Evolutionary conservation across 2,113 vertebrate species (phyloP).

Genomic region (Calidris pygmaea): DNA sequence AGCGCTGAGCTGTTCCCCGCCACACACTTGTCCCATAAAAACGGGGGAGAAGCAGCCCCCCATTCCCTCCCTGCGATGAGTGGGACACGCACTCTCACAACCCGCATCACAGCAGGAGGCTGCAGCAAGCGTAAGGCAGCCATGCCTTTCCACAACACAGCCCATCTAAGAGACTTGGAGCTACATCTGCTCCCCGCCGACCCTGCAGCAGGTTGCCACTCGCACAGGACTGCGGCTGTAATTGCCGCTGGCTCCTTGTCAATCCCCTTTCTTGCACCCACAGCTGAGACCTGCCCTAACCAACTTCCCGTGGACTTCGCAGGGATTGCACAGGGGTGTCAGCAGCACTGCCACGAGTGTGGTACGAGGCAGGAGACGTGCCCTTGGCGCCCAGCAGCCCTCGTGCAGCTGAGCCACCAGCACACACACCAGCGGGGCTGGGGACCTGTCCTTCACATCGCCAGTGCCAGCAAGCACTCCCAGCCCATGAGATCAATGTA

Average conservation of each 20-base stretch:
- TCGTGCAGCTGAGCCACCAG: not conserved
- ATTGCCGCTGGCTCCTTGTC: not conserved
- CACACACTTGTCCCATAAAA: not conserved
- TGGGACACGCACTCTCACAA: not conserved
- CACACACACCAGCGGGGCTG: rapidly evolving
- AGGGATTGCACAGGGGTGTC: not conserved
- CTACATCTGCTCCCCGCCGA: rapidly evolving
- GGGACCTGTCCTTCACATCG: not conserved
- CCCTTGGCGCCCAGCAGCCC: not conserved
- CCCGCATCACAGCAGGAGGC: not conserved
- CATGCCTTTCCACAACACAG: not conserved
- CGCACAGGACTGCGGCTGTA: not conserved
- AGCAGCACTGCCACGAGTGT: rapidly evolving
- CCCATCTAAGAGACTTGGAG: not conserved
- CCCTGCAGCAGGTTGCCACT: not conserved
- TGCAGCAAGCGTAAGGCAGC: not conserved
- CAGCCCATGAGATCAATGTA: rapidly evolving
- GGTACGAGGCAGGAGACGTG: rapidly evolving
- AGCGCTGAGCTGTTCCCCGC: rapidly evolving
- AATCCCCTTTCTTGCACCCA: not conserved
- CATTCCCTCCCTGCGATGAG: rapidly evolving
- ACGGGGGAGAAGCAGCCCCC: not conserved
- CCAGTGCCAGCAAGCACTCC: not conserved
- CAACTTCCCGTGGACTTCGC: rapidly evolving
- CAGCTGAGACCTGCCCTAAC: not conserved